Evolutionary conservation across 2,888 invertebrate genomes (phyloP), one percentile per base, ranked within the genome.

Genomic region (Tetheella fluctuosa): DNA sequence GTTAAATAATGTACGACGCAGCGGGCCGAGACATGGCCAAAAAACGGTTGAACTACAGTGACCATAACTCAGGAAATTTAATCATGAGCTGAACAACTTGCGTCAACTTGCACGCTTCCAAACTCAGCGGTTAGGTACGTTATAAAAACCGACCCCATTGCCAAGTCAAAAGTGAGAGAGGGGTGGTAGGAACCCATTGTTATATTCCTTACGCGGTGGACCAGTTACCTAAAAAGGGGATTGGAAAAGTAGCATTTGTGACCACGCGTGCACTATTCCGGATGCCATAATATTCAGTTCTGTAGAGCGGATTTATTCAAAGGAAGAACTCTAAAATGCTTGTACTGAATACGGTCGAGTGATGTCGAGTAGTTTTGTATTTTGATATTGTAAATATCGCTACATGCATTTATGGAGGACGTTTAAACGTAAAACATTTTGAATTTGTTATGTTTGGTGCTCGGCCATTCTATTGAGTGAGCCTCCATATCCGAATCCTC

Each of bases 21-120:
- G 75, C 70, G 68, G 68, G 68, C 59, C 48, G 68, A 71, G 74
- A 70, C 71, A 69, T 77, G 76, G 76, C 78, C 73, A 80, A 86
- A 86, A 87, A 87, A 85, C 76, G 77, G 73, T 72, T 72, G 73
- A 84, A 82, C 79, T 81, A 74, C 71, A 71, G 75, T 81, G 81
- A 83, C 85, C 81, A 83, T 88, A 88, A 88, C 82, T 89, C 85
- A 84, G 75, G 73, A 83, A 88, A 89, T 89, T 87, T 87, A 89
- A 90, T 88, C 86, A 88, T 86, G 81, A 78, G 76, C 73, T 69
- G 71, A 70, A 71, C 71, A 83, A 84, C 75, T 84, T 81, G 70
- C 71, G 52, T 57, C 67, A 73, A 67, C 62, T 73, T 66, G 64
- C 17, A 17, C 48, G 20, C 57, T 60, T 34, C 61, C 65, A 70